phyloP scores from a whole-genome alignment of 2,113 vertebrate genomes.

The Cololabis saira region DNA sequence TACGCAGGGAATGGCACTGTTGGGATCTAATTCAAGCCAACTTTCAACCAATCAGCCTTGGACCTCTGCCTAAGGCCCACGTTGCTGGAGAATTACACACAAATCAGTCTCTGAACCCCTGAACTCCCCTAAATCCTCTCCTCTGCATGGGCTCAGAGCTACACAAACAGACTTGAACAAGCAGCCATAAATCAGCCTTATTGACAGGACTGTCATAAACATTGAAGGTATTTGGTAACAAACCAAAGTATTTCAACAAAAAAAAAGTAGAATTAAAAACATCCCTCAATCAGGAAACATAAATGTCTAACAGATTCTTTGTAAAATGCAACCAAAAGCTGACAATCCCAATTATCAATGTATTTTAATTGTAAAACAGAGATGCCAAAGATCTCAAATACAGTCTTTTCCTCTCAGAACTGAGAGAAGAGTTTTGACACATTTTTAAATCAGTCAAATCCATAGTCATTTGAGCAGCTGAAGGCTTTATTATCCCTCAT shows the following conservation, averaged over 20 bases:
- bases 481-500: conserved; percentile 21
- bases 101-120: background rate
- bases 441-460: background rate
- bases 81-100: background rate
- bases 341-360: background rate
- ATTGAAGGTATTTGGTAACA: conserved; percentile 1
- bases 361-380: background rate
- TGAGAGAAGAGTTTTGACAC: no score
- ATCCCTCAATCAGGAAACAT: background rate
- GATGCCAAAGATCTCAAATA: background rate
- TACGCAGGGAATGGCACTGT: no score
- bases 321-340: background rate
- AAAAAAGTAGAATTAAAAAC: background rate
- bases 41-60: background rate
- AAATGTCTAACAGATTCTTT: background rate
- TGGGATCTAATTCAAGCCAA: background rate
- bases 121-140: background rate
- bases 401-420: no score
- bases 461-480: conserved; percentile 17
- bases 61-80: background rate
- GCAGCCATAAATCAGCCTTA: background rate
- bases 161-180: background rate
- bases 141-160: background rate
- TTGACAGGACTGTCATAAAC: conserved; percentile 2
- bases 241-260: background rate